Base-by-base conservation (phyloP, 30 jellyfish, hydroid and myxozoan genomes). In the Pelagia noctiluca region DNA sequence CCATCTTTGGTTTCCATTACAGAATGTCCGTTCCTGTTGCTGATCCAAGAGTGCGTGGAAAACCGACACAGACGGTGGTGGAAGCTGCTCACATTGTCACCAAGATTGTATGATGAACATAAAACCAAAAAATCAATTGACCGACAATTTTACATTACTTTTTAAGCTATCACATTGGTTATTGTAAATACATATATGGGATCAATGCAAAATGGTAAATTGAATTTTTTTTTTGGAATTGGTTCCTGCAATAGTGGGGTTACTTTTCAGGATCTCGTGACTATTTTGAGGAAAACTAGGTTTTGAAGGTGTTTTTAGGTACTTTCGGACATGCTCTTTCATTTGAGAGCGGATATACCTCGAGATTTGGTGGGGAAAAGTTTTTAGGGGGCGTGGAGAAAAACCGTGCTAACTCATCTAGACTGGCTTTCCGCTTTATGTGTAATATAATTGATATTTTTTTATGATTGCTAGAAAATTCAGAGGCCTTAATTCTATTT, bases 31-130 rank as follows among this genome's bases (percentile, higher is more conserved):
- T 91, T 0, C 98, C 98, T 3, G 98, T 91, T 33, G 57, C 69
- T 73, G 98, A 91, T 48, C 80, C 96, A 32, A 76, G 98, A 12
- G 98, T 91, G 23, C 96, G 87, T 21, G 76, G 82, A 35, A 80
- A 76, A 34, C 96, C 94, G 50, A 57, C 85, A 29, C 98, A 86
- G 48, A 91, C 98, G 23, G 96, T 91, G 23, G 92, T 91, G 2
- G 98, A 91, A 66, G 98, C 98, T 50, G 96, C 98, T 48, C 98
- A 91, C 38, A 83, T 91, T 50, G 94, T 86, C 60, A 86, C 30
- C 68, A 52, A 52, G 26, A 52, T 52, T 52, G 28, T 52, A 25
- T 52, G 21, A 19, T n/a, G n/a, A n/a, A n/a, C n/a, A n/a, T n/a
- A n/a, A n/a, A n/a, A n/a, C n/a, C n/a, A n/a, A n/a, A n/a, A n/a